A percentile compares a stretch with the other conserved stretches of the same genome.
Evolutionary conservation across 1,140 invertebrate genomes (phyloP).

Genomic region (Zaprionus tsacasi): DNA sequence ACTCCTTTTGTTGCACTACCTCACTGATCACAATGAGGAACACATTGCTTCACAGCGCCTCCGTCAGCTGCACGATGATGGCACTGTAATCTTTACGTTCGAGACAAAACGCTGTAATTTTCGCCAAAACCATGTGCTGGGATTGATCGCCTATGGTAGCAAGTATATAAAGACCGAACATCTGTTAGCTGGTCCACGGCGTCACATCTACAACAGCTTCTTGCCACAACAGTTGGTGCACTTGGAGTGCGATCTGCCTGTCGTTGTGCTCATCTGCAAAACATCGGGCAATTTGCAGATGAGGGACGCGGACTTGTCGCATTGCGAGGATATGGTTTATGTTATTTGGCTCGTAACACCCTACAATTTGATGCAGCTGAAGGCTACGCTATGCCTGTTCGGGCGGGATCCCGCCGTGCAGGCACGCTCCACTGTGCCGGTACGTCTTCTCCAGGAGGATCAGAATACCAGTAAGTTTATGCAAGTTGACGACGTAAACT

Average conservation of each 20-base stretch:
- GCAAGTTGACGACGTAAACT: constrained; percentile 40
- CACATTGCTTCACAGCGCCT: constrained; percentile 4
- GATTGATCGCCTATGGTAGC: constrained; percentile 45
- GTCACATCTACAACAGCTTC: constrained; percentile 37
- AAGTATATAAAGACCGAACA: too few species aligned
- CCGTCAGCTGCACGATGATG: constrained; percentile 32
- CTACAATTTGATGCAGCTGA: constrained; percentile 25
- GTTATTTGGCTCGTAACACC: constrained; percentile 65
- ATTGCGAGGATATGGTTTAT: constrained; percentile 31
- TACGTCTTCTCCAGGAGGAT: constrained; percentile 20
- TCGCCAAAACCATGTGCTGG: constrained; percentile 48
- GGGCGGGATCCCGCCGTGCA: constrained; percentile 50
- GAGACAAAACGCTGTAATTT: constrained; percentile 19
- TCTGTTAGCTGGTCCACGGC: not conserved
- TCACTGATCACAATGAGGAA: constrained; percentile 50
- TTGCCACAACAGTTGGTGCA: constrained; percentile 23
- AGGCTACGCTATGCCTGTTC: constrained; percentile 40
- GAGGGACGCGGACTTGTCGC: not conserved
- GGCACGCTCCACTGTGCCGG: constrained; percentile 11
- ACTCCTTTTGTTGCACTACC: constrained; percentile 62
- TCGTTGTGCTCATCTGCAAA: constrained; percentile 59
- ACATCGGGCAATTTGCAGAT: constrained; percentile 18
- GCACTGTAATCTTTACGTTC: constrained; percentile 47
- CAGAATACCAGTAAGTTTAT: constrained; percentile 34
- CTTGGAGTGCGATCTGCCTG: constrained; percentile 40